Base-by-base conservation (phyloP, 2,888 invertebrate species). In the Spodoptera picta region DNA sequence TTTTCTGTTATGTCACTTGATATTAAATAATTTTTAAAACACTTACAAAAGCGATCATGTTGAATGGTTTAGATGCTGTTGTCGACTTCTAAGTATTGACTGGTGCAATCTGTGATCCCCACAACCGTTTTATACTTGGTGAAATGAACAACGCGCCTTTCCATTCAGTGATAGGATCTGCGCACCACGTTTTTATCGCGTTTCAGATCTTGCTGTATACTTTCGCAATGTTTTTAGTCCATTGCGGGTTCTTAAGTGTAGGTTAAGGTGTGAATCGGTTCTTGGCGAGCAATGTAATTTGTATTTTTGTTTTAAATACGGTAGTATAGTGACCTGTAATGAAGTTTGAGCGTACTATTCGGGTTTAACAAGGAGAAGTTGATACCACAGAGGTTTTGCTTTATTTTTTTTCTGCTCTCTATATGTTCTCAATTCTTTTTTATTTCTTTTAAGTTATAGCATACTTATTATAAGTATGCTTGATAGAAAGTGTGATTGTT, bases 21-120 rank as follows among this genome's bases (percentile, higher is more conserved):
- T 46, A 64, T 48, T 46, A 63, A 66, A 60, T 56, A 69, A 60
- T 67, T 47, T 56, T 49, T 41, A 60, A 77, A 76, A 72, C 76
- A 94, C 94, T 94, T 92, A 94, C 94, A 86, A 93, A 88, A 72
- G 92, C 93, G 90, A 93, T 93, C 94, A 94, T 94, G 93, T 93
- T 92, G 94, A 76, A 83, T 68, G 78, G 87, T 85, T 90, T 90
- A 83, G 90, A 77, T 90, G 87, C 77, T 82, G 74, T 85, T 85
- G 89, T 83, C 86, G 90, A 86, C 87, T 88, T 85, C 89, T 83
- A 79, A 80, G 83, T 86, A 84, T 84, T 89, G 90, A 94, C 92
- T 94, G 94, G 90, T 92, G 90, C 85, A 74, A 83, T 80, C 65
- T 73, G 60, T 76, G 86, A 82, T 85, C 90, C 87, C 87, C 86